Conservation (phyloP, 2,888 invertebrate species). For the Acrobasis consociella region DNA sequence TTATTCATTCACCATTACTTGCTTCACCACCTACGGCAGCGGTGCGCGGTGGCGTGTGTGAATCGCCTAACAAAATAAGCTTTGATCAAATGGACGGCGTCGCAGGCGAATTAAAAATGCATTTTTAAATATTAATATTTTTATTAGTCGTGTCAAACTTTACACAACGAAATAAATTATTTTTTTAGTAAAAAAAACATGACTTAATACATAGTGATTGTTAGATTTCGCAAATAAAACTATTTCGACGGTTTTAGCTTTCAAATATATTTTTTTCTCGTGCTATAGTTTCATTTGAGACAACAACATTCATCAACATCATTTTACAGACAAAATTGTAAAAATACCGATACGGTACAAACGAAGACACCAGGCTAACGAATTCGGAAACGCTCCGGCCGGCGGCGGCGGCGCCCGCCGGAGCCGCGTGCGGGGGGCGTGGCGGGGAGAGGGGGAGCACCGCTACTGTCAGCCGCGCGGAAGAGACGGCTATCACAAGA, state of each 20-base stretch:
- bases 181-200: slow-evolving; percentile 18
- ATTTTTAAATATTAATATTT: slow-evolving; percentile 33
- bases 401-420: not conserved
- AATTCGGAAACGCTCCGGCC: not conserved
- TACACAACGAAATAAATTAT: slow-evolving; percentile 57
- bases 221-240: slow-evolving; percentile 11
- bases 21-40: too few species aligned
- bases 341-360: slow-evolving; percentile 24
- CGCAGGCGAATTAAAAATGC: not conserved
- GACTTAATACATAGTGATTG: slow-evolving; percentile 8
- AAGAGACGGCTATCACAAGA: slow-evolving; percentile 19
- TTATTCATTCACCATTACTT: too few species aligned
- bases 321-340: slow-evolving; percentile 12
- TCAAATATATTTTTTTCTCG: not conserved
- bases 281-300: slow-evolving; percentile 3
- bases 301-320: slow-evolving; percentile 5
- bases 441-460: too few species aligned
- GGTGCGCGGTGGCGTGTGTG: too few species aligned
- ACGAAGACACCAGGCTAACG: not conserved
- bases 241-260: not conserved
- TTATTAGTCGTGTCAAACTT: slow-evolving; percentile 67
- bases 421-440: not conserved
- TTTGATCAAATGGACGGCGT: not conserved
- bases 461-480: slow-evolving; percentile 2
- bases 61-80: too few species aligned